A percentile compares a stretch with the other conserved stretches of the same genome.
Conservation (phyloP, 2,113 vertebrate genomes). For the Excalfactoria chinensis region DNA sequence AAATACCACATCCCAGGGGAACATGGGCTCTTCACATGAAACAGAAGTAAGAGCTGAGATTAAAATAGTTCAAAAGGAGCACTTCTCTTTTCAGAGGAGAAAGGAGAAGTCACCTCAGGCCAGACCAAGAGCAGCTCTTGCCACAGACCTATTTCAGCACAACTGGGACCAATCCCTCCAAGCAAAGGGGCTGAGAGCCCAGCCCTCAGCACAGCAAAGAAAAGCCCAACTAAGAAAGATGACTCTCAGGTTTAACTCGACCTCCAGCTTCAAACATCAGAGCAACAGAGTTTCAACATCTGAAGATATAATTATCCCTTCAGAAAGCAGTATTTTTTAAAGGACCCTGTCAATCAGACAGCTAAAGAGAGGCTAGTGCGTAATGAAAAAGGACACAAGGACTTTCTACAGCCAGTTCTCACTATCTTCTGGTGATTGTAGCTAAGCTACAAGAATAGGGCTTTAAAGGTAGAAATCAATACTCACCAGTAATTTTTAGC, state of each 20-base stretch:
- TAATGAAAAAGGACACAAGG: background rate
- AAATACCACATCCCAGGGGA: background rate
- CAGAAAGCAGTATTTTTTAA: background rate
- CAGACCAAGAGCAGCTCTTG: background rate
- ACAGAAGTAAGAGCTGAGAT: background rate
- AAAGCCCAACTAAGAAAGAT: background rate
- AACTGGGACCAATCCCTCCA: background rate
- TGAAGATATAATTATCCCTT: background rate
- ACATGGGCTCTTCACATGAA: background rate
- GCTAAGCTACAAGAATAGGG: fast-evolving
- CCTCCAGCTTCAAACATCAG: background rate
- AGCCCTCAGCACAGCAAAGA: background rate
- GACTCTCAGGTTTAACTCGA: background rate
- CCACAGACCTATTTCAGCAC: background rate
- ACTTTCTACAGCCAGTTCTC: background rate
- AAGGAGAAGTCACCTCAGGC: background rate
- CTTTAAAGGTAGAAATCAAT: background rate
- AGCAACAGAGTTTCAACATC: background rate
- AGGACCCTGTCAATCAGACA: background rate
- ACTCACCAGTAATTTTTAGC: background rate
- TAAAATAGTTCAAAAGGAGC: background rate
- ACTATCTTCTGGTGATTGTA: background rate
- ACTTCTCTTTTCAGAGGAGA: background rate
- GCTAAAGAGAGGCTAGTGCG: background rate
- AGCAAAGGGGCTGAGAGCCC: background rate